These are phyloP conservation scores for Idaea biselata DNA, from an alignment of 2,888 invertebrate species.

Conservation along the genomic window DNA sequence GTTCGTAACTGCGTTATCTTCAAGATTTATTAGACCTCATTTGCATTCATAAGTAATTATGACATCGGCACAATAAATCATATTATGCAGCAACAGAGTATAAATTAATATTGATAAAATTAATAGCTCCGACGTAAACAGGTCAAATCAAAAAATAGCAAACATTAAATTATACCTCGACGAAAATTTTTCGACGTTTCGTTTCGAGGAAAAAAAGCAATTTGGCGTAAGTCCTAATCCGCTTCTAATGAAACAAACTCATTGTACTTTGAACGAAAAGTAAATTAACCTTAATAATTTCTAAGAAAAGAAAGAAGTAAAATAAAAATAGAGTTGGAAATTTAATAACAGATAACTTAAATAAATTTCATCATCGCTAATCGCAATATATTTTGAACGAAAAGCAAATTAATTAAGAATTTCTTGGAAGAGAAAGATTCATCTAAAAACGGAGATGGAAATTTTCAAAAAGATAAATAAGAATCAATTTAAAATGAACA, in stretches of 20 bases:
- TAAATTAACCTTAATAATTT: background rate
- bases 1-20: slow-evolving; percentile 42
- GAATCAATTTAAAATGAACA: slow-evolving; percentile 22
- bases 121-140: background rate
- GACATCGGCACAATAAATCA: slow-evolving; percentile 35
- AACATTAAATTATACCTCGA: background rate
- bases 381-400: too few species aligned
- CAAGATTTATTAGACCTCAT: slow-evolving; percentile 51
- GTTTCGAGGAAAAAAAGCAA: background rate
- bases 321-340: background rate
- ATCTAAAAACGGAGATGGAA: slow-evolving; percentile 7
- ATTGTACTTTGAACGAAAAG: background rate
- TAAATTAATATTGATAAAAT: slow-evolving; percentile 10
- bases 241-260: background rate
- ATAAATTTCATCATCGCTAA: too few species aligned
- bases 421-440: background rate
- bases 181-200: background rate
- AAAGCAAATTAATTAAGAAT: too few species aligned
- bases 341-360: too few species aligned
- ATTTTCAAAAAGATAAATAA: slow-evolving; percentile 18
- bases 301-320: background rate
- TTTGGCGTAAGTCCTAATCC: slow-evolving; percentile 3
- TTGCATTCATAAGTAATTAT: slow-evolving; percentile 51
- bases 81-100: slow-evolving; percentile 27
- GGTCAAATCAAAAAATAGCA: slow-evolving; percentile 1